These are phyloP conservation scores for Tyto alba DNA, from an alignment of 2,113 vertebrate species.

Conservation along the genomic window DNA sequence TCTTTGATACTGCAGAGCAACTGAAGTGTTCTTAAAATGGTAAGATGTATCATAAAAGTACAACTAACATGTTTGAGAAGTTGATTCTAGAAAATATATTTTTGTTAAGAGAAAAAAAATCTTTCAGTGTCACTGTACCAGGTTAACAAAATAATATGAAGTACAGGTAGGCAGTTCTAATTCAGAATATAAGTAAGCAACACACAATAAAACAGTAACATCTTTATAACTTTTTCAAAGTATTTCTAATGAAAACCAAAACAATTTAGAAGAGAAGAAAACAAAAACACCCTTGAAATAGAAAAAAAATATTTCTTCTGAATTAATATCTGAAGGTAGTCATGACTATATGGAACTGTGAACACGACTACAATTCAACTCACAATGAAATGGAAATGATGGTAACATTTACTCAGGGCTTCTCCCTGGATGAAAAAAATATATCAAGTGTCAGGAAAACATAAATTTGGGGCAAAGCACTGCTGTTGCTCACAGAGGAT, in stretches of 20 bases:
- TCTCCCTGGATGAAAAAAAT: neutral
- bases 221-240: neutral
- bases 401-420: neutral
- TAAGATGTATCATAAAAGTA: slow-evolving; percentile 40
- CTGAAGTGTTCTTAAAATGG: slow-evolving; percentile 48
- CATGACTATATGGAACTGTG: neutral
- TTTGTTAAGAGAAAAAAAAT: neutral
- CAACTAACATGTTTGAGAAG: slow-evolving; percentile 5
- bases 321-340: neutral
- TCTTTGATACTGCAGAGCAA: slow-evolving; percentile 36
- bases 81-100: neutral
- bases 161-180: neutral
- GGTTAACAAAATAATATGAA: neutral
- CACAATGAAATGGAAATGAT: neutral
- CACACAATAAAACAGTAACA: neutral
- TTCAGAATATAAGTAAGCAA: neutral
- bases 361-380: neutral
- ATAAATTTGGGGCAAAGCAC: neutral
- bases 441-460: neutral
- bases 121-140: neutral
- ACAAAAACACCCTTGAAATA: neutral
- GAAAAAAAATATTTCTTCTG: neutral
- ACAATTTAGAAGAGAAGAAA: neutral
- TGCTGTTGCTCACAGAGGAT: neutral
- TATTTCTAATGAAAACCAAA: neutral